A percentile compares a stretch with the other conserved stretches of the same genome.
Conservation (phyloP, 2,113 vertebrate species). For the Camelus dromedarius region DNA sequence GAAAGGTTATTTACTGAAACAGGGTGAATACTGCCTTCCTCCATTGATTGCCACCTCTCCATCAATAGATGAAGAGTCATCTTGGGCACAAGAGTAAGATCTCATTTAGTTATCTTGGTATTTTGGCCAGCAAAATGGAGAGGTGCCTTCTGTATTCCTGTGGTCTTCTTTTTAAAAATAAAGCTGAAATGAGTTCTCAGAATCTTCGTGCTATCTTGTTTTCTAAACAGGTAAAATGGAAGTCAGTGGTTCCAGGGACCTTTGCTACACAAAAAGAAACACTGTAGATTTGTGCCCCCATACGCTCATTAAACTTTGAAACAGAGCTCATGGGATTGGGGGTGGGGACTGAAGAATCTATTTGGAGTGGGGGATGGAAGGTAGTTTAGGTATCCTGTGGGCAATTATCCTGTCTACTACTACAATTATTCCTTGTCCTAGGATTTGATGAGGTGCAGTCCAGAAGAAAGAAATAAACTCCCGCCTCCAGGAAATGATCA, state of each 20-base stretch:
- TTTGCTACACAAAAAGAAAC: slow-evolving; percentile 8
- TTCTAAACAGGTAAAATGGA: slow-evolving; percentile 18
- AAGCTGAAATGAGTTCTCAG: slow-evolving; percentile 24
- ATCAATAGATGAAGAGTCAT: neutral
- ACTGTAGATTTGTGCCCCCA: neutral
- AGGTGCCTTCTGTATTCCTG: neutral
- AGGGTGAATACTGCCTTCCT: neutral
- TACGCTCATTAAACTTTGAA: neutral
- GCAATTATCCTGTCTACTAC: neutral
- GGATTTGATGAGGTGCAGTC: neutral
- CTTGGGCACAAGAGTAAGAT: neutral
- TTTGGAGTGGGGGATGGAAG: neutral
- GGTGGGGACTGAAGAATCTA: accelerated
- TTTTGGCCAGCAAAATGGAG: neutral
- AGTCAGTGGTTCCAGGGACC: neutral
- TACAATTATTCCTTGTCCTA: neutral
- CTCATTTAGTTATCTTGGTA: neutral
- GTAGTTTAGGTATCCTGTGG: neutral
- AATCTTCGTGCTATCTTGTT: neutral
- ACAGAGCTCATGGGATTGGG: neutral
- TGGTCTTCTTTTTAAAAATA: slow-evolving; percentile 34
- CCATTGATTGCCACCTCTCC: neutral
- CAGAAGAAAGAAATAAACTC: neutral
- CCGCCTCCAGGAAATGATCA: neutral
- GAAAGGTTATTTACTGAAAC: neutral